Base-by-base conservation (phyloP, 2,113 vertebrate species). In the Pimephales promelas region DNA sequence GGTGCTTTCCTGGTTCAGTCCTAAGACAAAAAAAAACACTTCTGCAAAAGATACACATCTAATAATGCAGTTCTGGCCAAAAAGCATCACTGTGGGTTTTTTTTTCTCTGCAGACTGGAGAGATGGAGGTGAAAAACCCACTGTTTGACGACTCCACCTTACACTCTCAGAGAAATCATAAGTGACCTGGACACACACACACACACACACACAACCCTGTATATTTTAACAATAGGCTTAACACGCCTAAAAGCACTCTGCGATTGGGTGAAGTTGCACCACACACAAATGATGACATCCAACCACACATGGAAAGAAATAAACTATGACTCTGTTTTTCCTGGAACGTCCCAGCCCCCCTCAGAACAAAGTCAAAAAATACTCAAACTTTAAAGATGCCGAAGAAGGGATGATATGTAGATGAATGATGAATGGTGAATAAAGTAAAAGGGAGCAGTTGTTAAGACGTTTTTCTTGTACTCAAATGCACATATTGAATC, bases 101-200 rank as follows among this genome's bases (percentile, higher is more conserved):
- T 0, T 85, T 74, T 2, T 0, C 0, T 83, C 86, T 82, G 5
- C 93, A 98, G 98, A 99, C 97, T 0, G 98, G 98, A 49, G 98
- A 99, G 91, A 99, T 99, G 98, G 98, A 99, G 88, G 98, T 99
- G 87, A 97, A 96, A 85, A 99, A 99, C 89, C 98, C 98, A 0
- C 93, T 99, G 81, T 99, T 99, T 61, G 97, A 99, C 0, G 97
- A 97, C 86, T 93, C 95, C 0, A 91, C 93, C 43, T 87, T 96
- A 80, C 90, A 95, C 0, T 90, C 88, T 62, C 91, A 91, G 77
- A 87, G 89, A 88, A 89, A 88, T 75, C 93, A 91, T 8, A 95
- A 96, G 89, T 96, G 93, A 92, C 62, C 82, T 84, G 11, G 2
- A 86, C 72, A 36, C 83, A 82, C 80, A 84, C 70, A 26, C 10